These are phyloP conservation scores for Hybos culiciformis DNA, from an alignment of 2,888 invertebrate species.

Conservation along the genomic window DNA sequence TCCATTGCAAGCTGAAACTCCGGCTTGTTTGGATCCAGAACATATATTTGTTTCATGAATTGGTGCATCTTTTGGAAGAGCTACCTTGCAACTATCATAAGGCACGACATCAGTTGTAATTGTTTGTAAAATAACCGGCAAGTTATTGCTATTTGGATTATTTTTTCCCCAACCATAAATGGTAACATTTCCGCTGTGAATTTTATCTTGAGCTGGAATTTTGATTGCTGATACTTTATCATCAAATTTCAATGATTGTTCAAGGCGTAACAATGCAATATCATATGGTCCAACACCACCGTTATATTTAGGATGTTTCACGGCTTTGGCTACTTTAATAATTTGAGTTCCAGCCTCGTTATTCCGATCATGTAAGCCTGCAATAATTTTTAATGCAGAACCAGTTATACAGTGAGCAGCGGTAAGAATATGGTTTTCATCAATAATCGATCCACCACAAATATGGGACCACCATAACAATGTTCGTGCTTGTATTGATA, in stretches of 20 bases:
- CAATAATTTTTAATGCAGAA: conserved; percentile 27
- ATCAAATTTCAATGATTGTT: conserved; percentile 23
- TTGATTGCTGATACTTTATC: conserved; percentile 26
- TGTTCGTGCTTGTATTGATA: conserved; percentile 22
- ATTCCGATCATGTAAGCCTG: conserved; percentile 32
- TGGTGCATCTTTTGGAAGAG: conserved; percentile 21
- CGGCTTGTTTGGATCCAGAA: conserved; percentile 33
- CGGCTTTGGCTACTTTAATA: conserved; percentile 22
- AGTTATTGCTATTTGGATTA: conserved; percentile 7
- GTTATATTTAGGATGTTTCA: conserved; percentile 25
- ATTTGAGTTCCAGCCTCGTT: conserved; percentile 21
- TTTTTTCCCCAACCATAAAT: conserved; percentile 37
- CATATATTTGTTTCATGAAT: conserved; percentile 34
- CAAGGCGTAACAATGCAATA: conserved; percentile 38
- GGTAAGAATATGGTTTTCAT: conserved; percentile 32
- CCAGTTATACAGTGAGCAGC: conserved; percentile 28
- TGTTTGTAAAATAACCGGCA: conserved; percentile 24
- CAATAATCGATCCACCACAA: conserved; percentile 37
- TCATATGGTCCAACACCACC: conserved; percentile 40
- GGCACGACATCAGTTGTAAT: conserved; percentile 24
- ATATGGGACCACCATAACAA: conserved; percentile 26
- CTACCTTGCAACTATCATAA: conserved; percentile 18
- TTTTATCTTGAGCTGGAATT: conserved; percentile 25
- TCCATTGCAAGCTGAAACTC: conserved; percentile 36
- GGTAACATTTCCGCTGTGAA: conserved; percentile 23